A percentile compares a stretch with the other conserved stretches of the same genome.
Evolutionary conservation across 1,140 invertebrate genomes (phyloP).

Genomic region (Phenacoccus solenopsis): DNA sequence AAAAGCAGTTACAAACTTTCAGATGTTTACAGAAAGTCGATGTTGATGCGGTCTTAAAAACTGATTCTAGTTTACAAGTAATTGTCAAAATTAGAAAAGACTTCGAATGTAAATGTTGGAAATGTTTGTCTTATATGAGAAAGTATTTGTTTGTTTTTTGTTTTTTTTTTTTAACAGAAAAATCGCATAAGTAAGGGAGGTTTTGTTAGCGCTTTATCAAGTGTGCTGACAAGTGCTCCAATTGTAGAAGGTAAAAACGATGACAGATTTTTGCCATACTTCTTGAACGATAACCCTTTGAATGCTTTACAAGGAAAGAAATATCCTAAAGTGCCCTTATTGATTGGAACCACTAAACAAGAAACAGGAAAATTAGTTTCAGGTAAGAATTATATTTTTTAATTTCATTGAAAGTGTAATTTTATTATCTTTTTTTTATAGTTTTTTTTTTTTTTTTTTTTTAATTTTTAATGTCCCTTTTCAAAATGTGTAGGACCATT

Average conservation of each 20-base stretch:
- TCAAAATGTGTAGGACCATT: neutral
- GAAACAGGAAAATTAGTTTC: conserved; percentile 49
- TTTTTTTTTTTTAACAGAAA: conserved; percentile 19
- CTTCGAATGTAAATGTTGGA: neutral
- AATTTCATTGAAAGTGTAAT: too few relatives aligned
- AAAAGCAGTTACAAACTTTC: conserved; percentile 37
- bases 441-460: too few relatives aligned
- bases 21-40: conserved; percentile 43
- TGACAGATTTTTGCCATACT: conserved; percentile 32
- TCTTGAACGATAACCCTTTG: conserved; percentile 24
- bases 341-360: conserved; percentile 54
- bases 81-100: neutral
- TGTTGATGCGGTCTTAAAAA: conserved; percentile 32
- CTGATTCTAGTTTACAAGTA: conserved; percentile 27
- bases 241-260: conserved; percentile 51
- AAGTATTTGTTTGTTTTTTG: neutral
- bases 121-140: too few relatives aligned
- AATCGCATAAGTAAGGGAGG: conserved; percentile 33
- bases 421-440: too few relatives aligned
- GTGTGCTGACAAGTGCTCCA: conserved; percentile 37
- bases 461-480: neutral
- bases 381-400: conserved; percentile 34
- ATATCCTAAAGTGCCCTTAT: conserved; percentile 45
- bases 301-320: conserved; percentile 40
- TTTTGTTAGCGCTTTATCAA: conserved; percentile 37